These are phyloP conservation scores for Temnothorax nylanderi DNA, from an alignment of 1,140 invertebrate genomes.

Conservation along the genomic window DNA sequence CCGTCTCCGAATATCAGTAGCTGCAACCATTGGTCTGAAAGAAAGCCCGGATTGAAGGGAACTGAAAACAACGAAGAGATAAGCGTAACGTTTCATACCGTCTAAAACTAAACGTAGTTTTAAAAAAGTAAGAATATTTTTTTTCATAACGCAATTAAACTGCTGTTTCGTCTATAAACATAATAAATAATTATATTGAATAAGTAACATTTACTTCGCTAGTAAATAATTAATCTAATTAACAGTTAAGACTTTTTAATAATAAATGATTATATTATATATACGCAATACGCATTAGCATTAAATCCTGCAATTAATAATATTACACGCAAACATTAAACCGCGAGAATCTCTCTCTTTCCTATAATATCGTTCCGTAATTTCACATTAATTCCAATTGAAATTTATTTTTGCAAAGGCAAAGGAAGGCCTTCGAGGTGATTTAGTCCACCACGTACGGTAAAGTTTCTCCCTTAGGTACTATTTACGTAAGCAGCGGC, in stretches of 20 bases:
- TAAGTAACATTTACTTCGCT: no score
- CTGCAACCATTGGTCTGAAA: slow-evolving; percentile 41
- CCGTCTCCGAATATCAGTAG: slow-evolving; percentile 31
- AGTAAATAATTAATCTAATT: no score
- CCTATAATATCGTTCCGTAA: neutral
- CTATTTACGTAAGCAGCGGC: slow-evolving; percentile 24
- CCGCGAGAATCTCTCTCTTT: neutral
- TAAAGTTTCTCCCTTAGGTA: slow-evolving; percentile 21
- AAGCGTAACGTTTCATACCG: slow-evolving; percentile 7
- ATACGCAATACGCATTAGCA: neutral
- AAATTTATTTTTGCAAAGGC: slow-evolving; percentile 26
- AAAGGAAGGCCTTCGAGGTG: neutral
- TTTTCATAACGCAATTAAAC: neutral
- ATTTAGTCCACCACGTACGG: slow-evolving; percentile 2
- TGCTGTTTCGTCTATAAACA: neutral
- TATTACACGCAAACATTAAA: neutral
- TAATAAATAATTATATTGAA: neutral
- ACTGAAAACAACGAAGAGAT: slow-evolving; percentile 42
- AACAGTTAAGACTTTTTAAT: no score
- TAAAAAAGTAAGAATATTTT: neutral
- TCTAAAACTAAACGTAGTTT: neutral
- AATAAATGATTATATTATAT: no score
- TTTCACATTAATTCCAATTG: slow-evolving; percentile 37
- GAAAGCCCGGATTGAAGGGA: slow-evolving; percentile 35
- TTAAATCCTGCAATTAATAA: neutral